Conservation (phyloP, 2,113 vertebrate genomes). For the Sigmodon hispidus region DNA sequence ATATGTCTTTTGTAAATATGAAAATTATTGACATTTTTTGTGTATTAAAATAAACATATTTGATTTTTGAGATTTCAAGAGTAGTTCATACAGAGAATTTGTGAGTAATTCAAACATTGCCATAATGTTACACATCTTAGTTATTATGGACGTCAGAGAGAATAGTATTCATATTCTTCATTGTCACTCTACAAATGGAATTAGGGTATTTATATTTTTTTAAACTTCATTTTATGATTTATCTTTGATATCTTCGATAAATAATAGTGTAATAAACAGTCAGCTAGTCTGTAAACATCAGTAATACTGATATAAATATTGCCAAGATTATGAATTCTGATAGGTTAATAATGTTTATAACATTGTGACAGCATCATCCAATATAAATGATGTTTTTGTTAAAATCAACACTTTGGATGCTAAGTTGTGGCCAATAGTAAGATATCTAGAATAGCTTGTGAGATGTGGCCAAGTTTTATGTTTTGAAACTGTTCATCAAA, state of each 20-base stretch:
- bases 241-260: conserved; percentile 76
- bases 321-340: conserved; percentile 72
- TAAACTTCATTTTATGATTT: conserved; percentile 65
- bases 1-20: conserved; percentile 1
- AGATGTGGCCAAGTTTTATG: conserved; percentile 68
- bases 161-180: conserved; percentile 53
- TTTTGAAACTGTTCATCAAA: conserved; percentile 72
- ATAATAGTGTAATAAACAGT: conserved; percentile 66
- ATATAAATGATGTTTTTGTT: conserved; percentile 71
- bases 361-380: conserved; percentile 63
- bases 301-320: conserved; percentile 77
- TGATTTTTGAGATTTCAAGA: conserved; percentile 22
- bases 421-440: conserved; percentile 61
- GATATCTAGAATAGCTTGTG: conserved; percentile 70
- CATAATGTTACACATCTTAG: conserved; percentile 51
- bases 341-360: conserved; percentile 72
- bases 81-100: background rate
- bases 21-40: conserved; percentile 11
- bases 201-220: conserved; percentile 72
- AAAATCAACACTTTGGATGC: conserved; percentile 68
- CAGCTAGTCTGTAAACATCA: conserved; percentile 71
- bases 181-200: conserved; percentile 62
- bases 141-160: conserved; percentile 17
- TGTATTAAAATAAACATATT: conserved; percentile 9
- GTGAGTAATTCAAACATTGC: conserved; percentile 17